Evolutionary conservation across 1,140 invertebrate genomes (phyloP).

Genomic region (Tetragonula clypearis): DNA sequence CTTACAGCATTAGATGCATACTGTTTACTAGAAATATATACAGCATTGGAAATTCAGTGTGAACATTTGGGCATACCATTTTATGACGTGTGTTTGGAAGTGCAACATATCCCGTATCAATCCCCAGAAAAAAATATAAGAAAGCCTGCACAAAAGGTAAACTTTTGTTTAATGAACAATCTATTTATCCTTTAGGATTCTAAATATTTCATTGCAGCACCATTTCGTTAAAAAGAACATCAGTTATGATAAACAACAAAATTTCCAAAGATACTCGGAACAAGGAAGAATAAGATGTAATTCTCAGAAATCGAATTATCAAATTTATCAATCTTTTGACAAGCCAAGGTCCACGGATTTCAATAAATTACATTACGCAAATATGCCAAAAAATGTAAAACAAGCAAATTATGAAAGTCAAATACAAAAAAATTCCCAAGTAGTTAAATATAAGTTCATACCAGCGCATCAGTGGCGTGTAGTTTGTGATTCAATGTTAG

Average conservation of each 20-base stretch:
- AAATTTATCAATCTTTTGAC: neutral
- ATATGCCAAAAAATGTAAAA: neutral
- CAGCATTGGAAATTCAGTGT: constrained; percentile 82
- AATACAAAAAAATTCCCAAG: neutral
- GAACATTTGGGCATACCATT: constrained; percentile 83
- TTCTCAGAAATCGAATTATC: too few species aligned
- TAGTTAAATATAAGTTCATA: neutral
- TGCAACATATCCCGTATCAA: constrained; percentile 72
- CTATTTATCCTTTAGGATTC: neutral
- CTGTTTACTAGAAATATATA: constrained; percentile 90
- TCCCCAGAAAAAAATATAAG: constrained; percentile 78
- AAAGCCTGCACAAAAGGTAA: constrained; percentile 52
- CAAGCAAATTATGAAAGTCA: constrained; percentile 16
- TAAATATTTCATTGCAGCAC: constrained; percentile 13
- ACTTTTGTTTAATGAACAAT: neutral
- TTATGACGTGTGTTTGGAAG: constrained; percentile 83
- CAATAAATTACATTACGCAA: neutral
- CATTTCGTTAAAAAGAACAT: neutral
- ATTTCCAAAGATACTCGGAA: neutral
- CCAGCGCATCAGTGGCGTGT: constrained; percentile 72
- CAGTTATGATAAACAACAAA: neutral
- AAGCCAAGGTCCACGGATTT: neutral
- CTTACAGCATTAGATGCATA: constrained; percentile 88
- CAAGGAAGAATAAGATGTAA: neutral
- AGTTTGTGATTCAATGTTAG: constrained; percentile 84